Percentiles rank a stretch among this genome's conserved stretches.
phyloP scores from a whole-genome alignment of 1,140 invertebrate genomes.

The Drosophila suzukii region DNA sequence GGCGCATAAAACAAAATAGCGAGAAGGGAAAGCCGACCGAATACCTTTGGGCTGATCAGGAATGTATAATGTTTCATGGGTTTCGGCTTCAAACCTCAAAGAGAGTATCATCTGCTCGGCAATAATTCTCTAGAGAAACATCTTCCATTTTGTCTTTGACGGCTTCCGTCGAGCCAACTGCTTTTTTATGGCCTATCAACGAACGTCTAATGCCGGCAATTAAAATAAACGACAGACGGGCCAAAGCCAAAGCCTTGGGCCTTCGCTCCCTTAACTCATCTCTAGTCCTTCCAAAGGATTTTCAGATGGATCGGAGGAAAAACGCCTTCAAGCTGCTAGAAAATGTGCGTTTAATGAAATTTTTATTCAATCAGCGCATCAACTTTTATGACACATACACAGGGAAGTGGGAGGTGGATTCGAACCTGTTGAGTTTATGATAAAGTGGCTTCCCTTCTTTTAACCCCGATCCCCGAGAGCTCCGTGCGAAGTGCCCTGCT shows the following conservation, averaged over 20 bases:
- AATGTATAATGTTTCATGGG: conserved; percentile 6
- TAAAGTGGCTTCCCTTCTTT: conserved; percentile 38
- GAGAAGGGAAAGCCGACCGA: background rate
- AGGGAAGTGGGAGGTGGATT: background rate
- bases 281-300: conserved; percentile 18
- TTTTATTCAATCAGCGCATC: conserved; percentile 77
- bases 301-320: conserved; percentile 5
- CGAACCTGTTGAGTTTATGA: conserved; percentile 63
- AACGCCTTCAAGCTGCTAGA: conserved; percentile 47
- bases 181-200: conserved; percentile 75
- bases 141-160: conserved; percentile 12
- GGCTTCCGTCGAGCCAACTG: conserved; percentile 23
- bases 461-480: conserved; percentile 3
- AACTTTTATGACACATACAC: conserved; percentile 56
- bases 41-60: conserved; percentile 30
- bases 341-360: conserved; percentile 81
- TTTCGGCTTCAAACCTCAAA: background rate
- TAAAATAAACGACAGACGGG: conserved; percentile 74
- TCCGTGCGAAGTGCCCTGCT: conserved; percentile 34
- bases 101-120: background rate
- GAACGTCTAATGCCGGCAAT: conserved; percentile 74
- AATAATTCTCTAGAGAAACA: conserved; percentile 5
- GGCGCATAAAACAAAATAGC: conserved; percentile 61
- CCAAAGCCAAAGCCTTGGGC: conserved; percentile 18
- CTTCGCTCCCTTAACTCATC: background rate